Evolutionary conservation across 2,888 invertebrate genomes (phyloP).

Genomic region (Polydrusus cervinus): DNA sequence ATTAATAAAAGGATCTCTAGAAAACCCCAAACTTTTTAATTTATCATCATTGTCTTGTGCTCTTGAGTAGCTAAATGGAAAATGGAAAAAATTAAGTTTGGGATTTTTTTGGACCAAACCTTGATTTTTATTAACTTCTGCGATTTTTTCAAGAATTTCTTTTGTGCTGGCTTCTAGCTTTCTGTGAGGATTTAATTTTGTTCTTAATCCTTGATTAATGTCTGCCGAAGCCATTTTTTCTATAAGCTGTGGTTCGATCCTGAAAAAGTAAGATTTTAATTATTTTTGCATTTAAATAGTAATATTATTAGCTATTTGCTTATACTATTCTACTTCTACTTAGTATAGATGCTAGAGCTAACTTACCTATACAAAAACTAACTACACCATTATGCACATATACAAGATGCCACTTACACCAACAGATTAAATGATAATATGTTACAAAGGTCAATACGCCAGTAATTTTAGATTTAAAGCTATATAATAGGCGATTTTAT

Average conservation of each 20-base stretch:
- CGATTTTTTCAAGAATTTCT: constrained; percentile 75
- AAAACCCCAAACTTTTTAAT: constrained; percentile 59
- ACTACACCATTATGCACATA: constrained; percentile 61
- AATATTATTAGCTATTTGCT: constrained; percentile 9
- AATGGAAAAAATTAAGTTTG: constrained; percentile 60
- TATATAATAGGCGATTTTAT: constrained; percentile 28
- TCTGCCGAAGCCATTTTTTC: constrained; percentile 28
- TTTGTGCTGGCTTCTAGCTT: constrained; percentile 61
- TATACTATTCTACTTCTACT: background rate
- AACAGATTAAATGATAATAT: constrained; percentile 50
- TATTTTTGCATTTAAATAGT: constrained; percentile 18
- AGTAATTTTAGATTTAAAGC: constrained; percentile 36
- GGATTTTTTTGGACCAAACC: constrained; percentile 64
- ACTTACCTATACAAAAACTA: constrained; percentile 62
- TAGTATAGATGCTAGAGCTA: constrained; percentile 36
- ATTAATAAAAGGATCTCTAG: constrained; percentile 63
- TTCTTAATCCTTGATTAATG: background rate
- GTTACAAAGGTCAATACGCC: constrained; percentile 51
- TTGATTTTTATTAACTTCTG: constrained; percentile 73
- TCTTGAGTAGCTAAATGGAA: constrained; percentile 61
- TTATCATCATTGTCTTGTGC: constrained; percentile 52
- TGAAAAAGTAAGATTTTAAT: constrained; percentile 50
- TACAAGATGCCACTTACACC: constrained; percentile 55
- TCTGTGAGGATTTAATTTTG: constrained; percentile 18
- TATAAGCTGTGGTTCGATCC: constrained; percentile 54